Conservation (phyloP, 2,888 invertebrate genomes). For the Caenorhabditis angaria region DNA sequence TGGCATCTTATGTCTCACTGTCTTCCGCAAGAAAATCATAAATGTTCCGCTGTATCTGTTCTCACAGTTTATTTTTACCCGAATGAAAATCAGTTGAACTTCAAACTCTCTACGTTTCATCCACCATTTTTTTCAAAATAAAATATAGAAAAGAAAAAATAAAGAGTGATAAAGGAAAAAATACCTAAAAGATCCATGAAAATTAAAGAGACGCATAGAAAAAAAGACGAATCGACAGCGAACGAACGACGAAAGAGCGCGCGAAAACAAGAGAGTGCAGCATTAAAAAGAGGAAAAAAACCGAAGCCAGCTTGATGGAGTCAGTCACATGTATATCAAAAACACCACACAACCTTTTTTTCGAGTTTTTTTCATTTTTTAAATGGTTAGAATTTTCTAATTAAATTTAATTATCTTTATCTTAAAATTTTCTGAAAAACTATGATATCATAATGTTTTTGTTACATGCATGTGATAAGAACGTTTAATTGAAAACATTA, state of each 20-base stretch:
- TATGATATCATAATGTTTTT: too few species aligned
- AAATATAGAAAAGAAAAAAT: neutral
- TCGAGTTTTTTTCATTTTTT: constrained; percentile 13
- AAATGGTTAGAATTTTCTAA: too few species aligned
- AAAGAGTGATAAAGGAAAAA: too few species aligned
- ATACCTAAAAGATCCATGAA: too few species aligned
- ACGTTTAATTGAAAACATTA: too few species aligned
- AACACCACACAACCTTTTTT: constrained; percentile 8
- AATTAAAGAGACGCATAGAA: neutral
- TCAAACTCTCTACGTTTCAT: constrained; percentile 1
- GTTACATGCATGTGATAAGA: too few species aligned
- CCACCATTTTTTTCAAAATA: neutral
- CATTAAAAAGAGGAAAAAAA: too few species aligned
- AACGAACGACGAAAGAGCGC: neutral
- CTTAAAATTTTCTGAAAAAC: too few species aligned
- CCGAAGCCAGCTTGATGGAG: constrained; percentile 25
- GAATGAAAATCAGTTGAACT: neutral
- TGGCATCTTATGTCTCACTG: too few species aligned
- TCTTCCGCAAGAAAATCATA: too few species aligned
- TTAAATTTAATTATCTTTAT: too few species aligned
- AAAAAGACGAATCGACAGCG: neutral
- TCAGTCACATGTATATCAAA: constrained; percentile 33
- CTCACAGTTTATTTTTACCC: neutral
- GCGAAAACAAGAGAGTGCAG: neutral
- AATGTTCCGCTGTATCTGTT: too few species aligned